Evolutionary conservation across 1,140 invertebrate species (phyloP), one percentile per base, ranked within the genome.

Genomic region (Stegodyphus dumicola): DNA sequence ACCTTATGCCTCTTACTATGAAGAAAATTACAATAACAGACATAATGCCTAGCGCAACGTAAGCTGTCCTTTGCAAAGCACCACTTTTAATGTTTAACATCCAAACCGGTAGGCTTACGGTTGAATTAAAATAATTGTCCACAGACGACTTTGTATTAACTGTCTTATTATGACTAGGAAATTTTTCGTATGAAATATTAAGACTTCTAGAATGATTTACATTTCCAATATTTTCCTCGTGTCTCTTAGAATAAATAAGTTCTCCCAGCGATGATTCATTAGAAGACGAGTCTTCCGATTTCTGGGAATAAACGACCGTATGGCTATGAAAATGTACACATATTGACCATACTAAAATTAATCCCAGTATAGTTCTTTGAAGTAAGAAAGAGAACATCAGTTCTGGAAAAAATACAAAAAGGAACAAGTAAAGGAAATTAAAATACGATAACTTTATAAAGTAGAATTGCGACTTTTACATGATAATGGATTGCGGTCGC

Each of bases 51-150:
- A 85, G 33, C 4, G 54, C 73, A 69, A 85, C 81, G n/a, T 60
- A 77, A 49, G 73, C 81, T 48, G 74, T 76, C 74, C 81, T 67
- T 51, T 76, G 64, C 18, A 85, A 49, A 15, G 81, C 81, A 56
- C 81, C 81, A 69, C 66, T 77, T 56, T 77, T 76, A n/a, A 85
- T 85, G 49, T 73, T 76, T 54, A 7, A 6, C 81, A 85, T 85
- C 56, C 56, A 85, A 15, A 11, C 7, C 4, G 81, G 81, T 56
- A 76, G 60, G 60, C 52, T 76, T 2, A 49, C 54, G 11, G 73
- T 85, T 4, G 73, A 53, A 60, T 84, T 74, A 13, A 60, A 60
- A 67, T 67, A 60, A 9, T 10, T 5, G 5, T 60, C 56, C 9
- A 10, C 56, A 10, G 56, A 60, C 9, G 56, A 15, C 15, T 10